phyloP scores from a whole-genome alignment of 2,888 invertebrate genomes.

The Nineta flava region DNA sequence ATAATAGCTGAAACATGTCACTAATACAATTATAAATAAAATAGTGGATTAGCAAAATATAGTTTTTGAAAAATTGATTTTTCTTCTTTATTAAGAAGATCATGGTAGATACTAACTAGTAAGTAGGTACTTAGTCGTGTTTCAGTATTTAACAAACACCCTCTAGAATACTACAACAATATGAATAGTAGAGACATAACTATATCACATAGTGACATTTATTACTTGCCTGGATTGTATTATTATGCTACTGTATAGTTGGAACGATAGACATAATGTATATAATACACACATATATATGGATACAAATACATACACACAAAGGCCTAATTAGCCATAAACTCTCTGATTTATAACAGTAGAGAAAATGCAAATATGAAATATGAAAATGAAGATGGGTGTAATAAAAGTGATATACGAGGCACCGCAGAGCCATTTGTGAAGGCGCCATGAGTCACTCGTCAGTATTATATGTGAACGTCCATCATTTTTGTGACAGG shows the following conservation, averaged over 20 bases:
- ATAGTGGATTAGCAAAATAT: too few species aligned
- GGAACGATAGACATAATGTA: background rate
- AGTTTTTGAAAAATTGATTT: too few species aligned
- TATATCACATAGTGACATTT: background rate
- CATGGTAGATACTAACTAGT: too few species aligned
- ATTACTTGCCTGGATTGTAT: background rate
- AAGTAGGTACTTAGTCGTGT: too few species aligned
- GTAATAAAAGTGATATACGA: slow-evolving; percentile 68
- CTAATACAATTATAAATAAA: too few species aligned
- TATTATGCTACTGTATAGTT: background rate
- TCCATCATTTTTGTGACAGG: slow-evolving; percentile 54
- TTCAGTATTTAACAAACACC: too few species aligned
- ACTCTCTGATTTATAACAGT: slow-evolving; percentile 46
- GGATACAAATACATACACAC: slow-evolving; percentile 13
- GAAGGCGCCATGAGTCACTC: slow-evolving; percentile 49
- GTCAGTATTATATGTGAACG: slow-evolving; percentile 59
- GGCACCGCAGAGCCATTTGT: slow-evolving; percentile 62
- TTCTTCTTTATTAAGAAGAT: too few species aligned
- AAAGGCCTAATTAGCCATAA: slow-evolving; percentile 45
- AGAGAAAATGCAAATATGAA: slow-evolving; percentile 42
- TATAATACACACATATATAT: background rate
- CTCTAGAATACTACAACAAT: too few species aligned
- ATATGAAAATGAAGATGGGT: slow-evolving; percentile 43
- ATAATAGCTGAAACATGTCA: too few species aligned
- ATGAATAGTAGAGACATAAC: background rate